These are phyloP conservation scores for Macrocentrus cingulum DNA, from an alignment of 1,140 invertebrate species.

Conservation along the genomic window DNA sequence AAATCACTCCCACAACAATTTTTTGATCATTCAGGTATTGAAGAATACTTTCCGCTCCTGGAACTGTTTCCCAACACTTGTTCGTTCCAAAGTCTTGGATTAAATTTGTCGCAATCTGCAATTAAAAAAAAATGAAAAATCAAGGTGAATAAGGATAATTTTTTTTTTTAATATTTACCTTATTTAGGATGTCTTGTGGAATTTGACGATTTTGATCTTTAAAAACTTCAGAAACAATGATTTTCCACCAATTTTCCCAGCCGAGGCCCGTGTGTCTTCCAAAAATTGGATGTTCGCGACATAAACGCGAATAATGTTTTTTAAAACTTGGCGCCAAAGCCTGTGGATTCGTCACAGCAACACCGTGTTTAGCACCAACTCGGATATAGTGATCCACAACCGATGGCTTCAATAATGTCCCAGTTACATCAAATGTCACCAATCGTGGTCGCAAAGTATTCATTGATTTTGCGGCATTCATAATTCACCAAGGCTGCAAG, in stretches of 20 bases:
- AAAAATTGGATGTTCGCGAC: slow-evolving; percentile 76
- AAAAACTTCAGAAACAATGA: slow-evolving; percentile 69
- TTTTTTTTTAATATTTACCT: slow-evolving; percentile 41
- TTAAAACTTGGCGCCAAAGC: slow-evolving; percentile 67
- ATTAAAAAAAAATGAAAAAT: slow-evolving; percentile 14
- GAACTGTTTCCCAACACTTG: slow-evolving; percentile 70
- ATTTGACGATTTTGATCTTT: slow-evolving; percentile 48
- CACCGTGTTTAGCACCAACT: slow-evolving; percentile 69
- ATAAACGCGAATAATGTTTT: slow-evolving; percentile 65
- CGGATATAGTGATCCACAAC: slow-evolving; percentile 75
- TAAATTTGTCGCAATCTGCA: slow-evolving; percentile 47
- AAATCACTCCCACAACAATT: slow-evolving; percentile 74
- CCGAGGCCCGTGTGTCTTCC: slow-evolving; percentile 68
- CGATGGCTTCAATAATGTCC: slow-evolving; percentile 73
- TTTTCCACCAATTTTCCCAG: slow-evolving; percentile 82
- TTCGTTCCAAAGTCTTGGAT: slow-evolving; percentile 65
- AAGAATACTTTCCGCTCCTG: slow-evolving; percentile 67
- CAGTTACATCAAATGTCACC: slow-evolving; percentile 87
- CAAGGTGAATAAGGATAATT: neutral
- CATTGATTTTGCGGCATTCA: slow-evolving; percentile 37
- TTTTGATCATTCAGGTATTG: slow-evolving; percentile 58
- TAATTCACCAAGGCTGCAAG: too few species aligned
- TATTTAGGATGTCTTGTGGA: slow-evolving; percentile 36
- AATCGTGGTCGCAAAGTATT: slow-evolving; percentile 60
- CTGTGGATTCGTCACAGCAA: slow-evolving; percentile 61